Evolutionary conservation across 2,888 invertebrate genomes (phyloP).

Genomic region (Pyrgus malvae): DNA sequence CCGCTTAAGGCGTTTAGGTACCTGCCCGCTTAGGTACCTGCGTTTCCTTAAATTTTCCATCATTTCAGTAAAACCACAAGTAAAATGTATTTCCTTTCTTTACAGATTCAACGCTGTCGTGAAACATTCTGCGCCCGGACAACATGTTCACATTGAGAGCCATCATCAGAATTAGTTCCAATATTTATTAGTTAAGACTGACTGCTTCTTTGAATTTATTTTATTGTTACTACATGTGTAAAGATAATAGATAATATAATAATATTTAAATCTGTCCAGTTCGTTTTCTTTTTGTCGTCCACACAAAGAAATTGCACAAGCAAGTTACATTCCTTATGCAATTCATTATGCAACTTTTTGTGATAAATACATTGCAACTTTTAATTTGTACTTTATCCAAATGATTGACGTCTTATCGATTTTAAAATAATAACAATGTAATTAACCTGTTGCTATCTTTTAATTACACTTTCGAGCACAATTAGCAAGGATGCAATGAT

Average conservation of each 20-base stretch:
- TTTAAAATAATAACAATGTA: no score
- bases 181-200: constrained; percentile 36
- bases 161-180: constrained; percentile 57
- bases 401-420: not conserved
- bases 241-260: constrained; percentile 21
- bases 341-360: no score
- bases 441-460: no score
- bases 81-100: constrained; percentile 25
- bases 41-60: no score
- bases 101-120: constrained; percentile 82
- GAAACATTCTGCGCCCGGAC: constrained; percentile 76
- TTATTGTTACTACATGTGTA: constrained; percentile 71
- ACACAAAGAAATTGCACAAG: not conserved
- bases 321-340: no score
- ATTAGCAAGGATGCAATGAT: no score
- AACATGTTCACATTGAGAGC: constrained; percentile 62
- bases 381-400: constrained; percentile 1
- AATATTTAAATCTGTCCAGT: constrained; percentile 20
- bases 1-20: no score
- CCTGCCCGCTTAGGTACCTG: no score
- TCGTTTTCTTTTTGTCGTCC: not conserved
- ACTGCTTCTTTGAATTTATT: constrained; percentile 35
- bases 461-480: no score
- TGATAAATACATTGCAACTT: not conserved
- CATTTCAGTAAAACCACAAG: no score